These are phyloP conservation scores for Harpalus rufipes DNA, from an alignment of 2,888 invertebrate species.

Conservation along the genomic window DNA sequence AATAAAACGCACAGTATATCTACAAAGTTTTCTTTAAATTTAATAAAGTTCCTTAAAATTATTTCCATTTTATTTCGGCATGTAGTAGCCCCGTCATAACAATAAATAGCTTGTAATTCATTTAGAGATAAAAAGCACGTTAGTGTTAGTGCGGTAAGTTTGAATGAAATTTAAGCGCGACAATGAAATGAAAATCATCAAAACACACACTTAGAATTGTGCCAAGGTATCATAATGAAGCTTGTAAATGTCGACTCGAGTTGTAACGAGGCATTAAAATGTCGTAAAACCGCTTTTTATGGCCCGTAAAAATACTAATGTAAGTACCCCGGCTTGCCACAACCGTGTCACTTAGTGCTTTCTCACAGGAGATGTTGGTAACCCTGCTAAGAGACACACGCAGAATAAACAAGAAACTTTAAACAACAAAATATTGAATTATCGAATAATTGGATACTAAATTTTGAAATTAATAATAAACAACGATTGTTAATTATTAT, in stretches of 20 bases:
- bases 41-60: slow-evolving; percentile 45
- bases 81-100: neutral
- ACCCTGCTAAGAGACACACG: neutral
- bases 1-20: neutral
- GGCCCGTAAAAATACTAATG: slow-evolving; percentile 74
- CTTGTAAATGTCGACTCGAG: slow-evolving; percentile 77
- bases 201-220: slow-evolving; percentile 66
- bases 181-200: slow-evolving; percentile 66
- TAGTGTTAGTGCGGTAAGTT: slow-evolving; percentile 9
- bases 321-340: slow-evolving; percentile 61
- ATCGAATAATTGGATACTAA: neutral
- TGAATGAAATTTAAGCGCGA: slow-evolving; percentile 56
- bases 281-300: slow-evolving; percentile 77
- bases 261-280: slow-evolving; percentile 77
- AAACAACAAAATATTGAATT: slow-evolving; percentile 38
- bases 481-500: neutral
- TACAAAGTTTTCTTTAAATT: slow-evolving; percentile 18
- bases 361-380: slow-evolving; percentile 19
- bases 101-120: slow-evolving; percentile 33
- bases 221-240: slow-evolving; percentile 75
- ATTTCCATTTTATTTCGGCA: neutral
- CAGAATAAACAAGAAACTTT: neutral
- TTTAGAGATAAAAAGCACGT: slow-evolving; percentile 43
- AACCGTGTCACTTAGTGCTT: slow-evolving; percentile 45
- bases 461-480: neutral